A percentile compares a stretch with the other conserved stretches of the same genome.
Conservation (phyloP, 1,140 invertebrate species). For the Magallana angulata region DNA sequence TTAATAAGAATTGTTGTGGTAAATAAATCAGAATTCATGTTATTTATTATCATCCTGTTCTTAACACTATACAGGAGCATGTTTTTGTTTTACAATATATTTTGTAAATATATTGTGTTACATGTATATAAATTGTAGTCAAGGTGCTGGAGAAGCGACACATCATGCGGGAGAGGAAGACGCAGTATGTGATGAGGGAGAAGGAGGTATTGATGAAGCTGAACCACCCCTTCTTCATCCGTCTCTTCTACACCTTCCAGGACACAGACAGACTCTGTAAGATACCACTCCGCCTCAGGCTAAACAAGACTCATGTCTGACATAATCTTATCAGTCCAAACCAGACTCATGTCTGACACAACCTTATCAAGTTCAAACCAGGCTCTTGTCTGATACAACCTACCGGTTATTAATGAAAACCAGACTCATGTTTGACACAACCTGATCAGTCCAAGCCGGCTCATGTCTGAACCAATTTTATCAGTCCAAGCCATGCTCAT, state of each 20-base stretch:
- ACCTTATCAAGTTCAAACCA: too few relatives aligned
- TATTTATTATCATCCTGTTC: background rate
- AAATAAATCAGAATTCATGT: background rate
- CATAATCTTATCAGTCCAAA: too few relatives aligned
- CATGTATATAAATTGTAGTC: constrained; percentile 82
- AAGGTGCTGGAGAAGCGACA: constrained; percentile 97
- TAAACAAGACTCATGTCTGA: too few relatives aligned
- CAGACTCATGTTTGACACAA: too few relatives aligned
- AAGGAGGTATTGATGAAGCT: constrained; percentile 88
- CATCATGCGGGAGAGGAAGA: constrained; percentile 95
- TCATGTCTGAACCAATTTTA: too few relatives aligned
- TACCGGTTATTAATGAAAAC: too few relatives aligned
- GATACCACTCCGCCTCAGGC: too few relatives aligned
- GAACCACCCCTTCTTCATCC: constrained; percentile 90
- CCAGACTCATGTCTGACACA: too few relatives aligned
- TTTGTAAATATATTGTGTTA: constrained; percentile 45
- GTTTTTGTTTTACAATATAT: constrained; percentile 46
- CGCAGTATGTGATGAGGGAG: constrained; percentile 94
- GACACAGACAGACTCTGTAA: constrained; percentile 92
- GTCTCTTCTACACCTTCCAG: constrained; percentile 97
- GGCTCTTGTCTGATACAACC: too few relatives aligned
- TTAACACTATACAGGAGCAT: background rate
- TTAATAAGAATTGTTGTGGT: background rate
- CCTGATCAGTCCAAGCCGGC: too few relatives aligned
- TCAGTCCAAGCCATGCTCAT: too few relatives aligned